Evolutionary conservation across 2,888 invertebrate genomes (phyloP).

Genomic region (Synanthedon myopaeformis): DNA sequence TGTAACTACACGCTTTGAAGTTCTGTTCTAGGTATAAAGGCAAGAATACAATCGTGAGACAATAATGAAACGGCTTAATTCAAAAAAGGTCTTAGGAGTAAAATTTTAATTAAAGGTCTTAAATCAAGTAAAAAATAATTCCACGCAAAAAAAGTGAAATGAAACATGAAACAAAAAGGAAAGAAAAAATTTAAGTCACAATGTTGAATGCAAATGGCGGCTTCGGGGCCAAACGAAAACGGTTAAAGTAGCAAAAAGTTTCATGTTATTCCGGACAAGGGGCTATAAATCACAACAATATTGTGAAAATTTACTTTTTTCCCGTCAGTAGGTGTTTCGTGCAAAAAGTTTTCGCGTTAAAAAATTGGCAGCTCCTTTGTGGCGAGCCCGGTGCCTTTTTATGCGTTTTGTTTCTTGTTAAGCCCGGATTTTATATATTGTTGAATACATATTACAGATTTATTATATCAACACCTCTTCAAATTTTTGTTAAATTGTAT

Average conservation of each 20-base stretch:
- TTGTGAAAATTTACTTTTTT: slow-evolving; percentile 36
- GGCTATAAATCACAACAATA: slow-evolving; percentile 42
- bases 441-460: too few species aligned
- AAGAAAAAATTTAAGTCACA: slow-evolving; percentile 10
- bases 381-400: slow-evolving; percentile 8
- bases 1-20: too few species aligned
- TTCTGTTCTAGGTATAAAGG: too few species aligned
- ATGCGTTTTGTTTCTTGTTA: background rate
- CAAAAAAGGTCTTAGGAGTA: background rate
- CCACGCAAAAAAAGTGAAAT: slow-evolving; percentile 1
- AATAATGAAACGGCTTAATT: too few species aligned
- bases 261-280: slow-evolving; percentile 14
- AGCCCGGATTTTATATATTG: too few species aligned
- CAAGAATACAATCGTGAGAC: too few species aligned
- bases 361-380: slow-evolving; percentile 37
- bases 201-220: slow-evolving; percentile 21
- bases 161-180: slow-evolving; percentile 4
- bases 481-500: too few species aligned
- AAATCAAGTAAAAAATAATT: slow-evolving; percentile 1
- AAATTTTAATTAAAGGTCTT: slow-evolving; percentile 6
- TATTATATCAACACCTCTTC: too few species aligned
- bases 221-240: slow-evolving; percentile 9
- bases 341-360: slow-evolving; percentile 13
- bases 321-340: slow-evolving; percentile 17
- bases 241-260: slow-evolving; percentile 12